Evolutionary conservation across 2,113 vertebrate species (phyloP).

Genomic region (Oncorhynchus keta): DNA sequence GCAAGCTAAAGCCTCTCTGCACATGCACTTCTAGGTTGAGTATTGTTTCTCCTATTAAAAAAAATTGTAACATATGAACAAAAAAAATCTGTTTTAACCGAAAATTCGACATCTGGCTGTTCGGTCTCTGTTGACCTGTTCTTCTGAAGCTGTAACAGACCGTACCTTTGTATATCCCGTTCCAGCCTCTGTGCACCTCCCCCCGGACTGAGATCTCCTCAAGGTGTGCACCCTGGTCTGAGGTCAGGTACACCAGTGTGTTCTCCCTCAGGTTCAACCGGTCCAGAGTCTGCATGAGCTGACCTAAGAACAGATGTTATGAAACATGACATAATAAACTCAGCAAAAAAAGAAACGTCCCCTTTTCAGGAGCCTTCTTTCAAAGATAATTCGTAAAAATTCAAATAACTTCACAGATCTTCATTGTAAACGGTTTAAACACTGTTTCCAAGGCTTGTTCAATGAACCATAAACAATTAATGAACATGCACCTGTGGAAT

Average conservation of each 20-base stretch:
- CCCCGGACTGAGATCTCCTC: constrained; percentile 77
- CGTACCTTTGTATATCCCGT: constrained; percentile 86
- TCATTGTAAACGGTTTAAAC: no score
- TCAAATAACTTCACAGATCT: no score
- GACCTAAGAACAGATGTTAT: constrained; percentile 64
- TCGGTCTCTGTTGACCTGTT: neutral
- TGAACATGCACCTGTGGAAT: no score
- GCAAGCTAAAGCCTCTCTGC: no score
- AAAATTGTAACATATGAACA: no score
- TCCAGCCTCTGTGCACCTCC: constrained; percentile 80
- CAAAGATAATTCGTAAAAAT: no score
- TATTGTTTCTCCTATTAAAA: neutral
- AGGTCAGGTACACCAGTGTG: constrained; percentile 86
- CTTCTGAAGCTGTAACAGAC: neutral
- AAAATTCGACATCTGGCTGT: neutral
- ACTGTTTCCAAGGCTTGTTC: no score
- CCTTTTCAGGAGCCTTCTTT: no score
- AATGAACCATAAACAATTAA: no score
- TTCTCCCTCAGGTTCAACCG: constrained; percentile 64
- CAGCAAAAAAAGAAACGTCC: no score
- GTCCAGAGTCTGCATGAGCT: constrained; percentile 75
- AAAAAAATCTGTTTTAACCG: no score
- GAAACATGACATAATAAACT: neutral
- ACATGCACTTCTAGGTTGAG: no score
- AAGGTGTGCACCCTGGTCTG: constrained; percentile 88